A percentile compares a stretch with the other conserved stretches of the same genome.
Evolutionary conservation across 2,113 vertebrate genomes (phyloP).

Genomic region (Sula dactylatra): DNA sequence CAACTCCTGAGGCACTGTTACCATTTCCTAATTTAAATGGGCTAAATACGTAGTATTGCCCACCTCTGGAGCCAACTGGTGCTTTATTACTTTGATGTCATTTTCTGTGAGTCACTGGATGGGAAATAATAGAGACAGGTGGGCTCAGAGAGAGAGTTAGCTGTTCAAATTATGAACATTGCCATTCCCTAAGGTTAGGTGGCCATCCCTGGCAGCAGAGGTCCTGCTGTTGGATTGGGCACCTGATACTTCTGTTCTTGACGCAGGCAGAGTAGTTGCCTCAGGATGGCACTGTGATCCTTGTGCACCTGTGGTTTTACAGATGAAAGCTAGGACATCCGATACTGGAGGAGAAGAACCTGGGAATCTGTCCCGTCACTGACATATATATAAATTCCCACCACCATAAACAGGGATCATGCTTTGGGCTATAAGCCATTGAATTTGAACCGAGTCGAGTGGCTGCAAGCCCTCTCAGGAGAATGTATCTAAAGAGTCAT

Average conservation of each 20-base stretch:
- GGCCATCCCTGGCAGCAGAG: background rate
- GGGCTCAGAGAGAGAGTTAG: background rate
- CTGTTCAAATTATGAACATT: background rate
- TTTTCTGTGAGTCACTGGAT: background rate
- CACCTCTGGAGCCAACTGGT: background rate
- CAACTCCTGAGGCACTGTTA: background rate
- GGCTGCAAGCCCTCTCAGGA: background rate
- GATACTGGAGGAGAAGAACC: background rate
- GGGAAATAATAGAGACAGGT: background rate
- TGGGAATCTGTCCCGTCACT: background rate
- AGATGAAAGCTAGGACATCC: background rate
- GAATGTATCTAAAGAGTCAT: background rate
- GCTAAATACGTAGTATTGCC: background rate
- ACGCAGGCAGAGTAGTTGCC: background rate
- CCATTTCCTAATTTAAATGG: background rate
- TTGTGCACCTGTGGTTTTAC: background rate
- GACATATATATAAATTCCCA: background rate
- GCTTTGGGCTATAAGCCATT: background rate
- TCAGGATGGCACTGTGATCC: background rate
- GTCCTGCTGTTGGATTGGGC: background rate
- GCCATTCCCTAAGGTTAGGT: background rate
- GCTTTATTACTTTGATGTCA: background rate
- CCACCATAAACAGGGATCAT: accelerated
- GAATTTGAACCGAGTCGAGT: background rate
- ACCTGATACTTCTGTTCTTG: background rate